These are phyloP conservation scores for Manacus vitellinus DNA, from an alignment of 2,113 vertebrate species.

Conservation along the genomic window DNA sequence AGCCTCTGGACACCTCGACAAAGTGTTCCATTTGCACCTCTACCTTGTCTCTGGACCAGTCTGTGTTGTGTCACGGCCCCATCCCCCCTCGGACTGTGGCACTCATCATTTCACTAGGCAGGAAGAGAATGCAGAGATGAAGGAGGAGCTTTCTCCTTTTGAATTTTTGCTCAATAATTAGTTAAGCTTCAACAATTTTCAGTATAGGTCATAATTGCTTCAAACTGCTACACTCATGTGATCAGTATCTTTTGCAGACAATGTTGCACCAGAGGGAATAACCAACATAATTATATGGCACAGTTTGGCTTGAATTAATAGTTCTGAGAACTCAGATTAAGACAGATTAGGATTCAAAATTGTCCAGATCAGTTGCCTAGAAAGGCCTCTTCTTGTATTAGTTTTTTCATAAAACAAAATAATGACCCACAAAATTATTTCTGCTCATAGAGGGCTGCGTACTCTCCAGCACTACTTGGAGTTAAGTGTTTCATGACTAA, in stretches of 20 bases:
- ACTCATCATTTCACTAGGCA: neutral
- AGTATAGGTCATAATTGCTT: neutral
- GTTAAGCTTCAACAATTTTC: slow-evolving; percentile 38
- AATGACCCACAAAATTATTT: neutral
- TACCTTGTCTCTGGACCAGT: no score
- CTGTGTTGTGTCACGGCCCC: no score
- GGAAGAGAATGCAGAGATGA: neutral
- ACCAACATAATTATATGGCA: neutral
- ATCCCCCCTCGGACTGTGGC: no score
- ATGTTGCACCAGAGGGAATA: neutral
- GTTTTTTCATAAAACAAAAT: neutral
- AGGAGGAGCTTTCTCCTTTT: neutral
- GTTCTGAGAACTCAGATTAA: neutral
- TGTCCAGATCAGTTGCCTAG: neutral
- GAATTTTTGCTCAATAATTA: neutral
- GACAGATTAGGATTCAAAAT: neutral
- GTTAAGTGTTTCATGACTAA: neutral
- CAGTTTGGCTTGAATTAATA: neutral
- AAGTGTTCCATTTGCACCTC: no score
- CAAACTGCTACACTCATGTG: neutral
- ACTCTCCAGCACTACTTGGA: neutral
- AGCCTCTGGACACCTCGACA: no score
- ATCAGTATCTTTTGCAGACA: neutral
- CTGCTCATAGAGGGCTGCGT: neutral
- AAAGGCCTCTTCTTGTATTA: neutral